A percentile compares a stretch with the other conserved stretches of the same genome.
Conservation (phyloP, 2,888 invertebrate species). For the Heliconius ethilla region DNA sequence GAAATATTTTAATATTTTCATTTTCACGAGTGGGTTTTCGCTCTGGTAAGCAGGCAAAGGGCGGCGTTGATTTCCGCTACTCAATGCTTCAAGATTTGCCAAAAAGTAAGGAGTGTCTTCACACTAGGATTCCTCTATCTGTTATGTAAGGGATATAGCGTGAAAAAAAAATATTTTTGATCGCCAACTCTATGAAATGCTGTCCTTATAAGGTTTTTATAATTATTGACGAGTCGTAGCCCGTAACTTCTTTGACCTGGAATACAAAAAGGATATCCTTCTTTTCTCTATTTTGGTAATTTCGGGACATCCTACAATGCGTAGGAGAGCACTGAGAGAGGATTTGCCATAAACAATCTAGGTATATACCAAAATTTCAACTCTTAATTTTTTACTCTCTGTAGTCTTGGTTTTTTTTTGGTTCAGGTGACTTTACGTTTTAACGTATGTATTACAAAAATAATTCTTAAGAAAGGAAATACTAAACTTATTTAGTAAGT, state of each 20-base stretch:
- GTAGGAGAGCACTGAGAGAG: neutral
- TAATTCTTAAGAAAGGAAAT: conserved; percentile 10
- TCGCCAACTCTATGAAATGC: neutral
- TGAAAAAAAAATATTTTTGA: neutral
- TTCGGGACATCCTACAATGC: neutral
- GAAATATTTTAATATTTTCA: no score
- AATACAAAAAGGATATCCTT: neutral
- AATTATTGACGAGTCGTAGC: neutral
- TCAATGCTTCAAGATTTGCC: no score
- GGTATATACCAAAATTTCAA: neutral
- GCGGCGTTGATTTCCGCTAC: no score
- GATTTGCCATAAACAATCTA: neutral
- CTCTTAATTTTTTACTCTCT: neutral
- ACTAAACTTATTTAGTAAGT: neutral
- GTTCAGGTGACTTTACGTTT: neutral
- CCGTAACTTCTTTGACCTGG: neutral
- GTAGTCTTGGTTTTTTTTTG: neutral
- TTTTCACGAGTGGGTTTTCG: no score
- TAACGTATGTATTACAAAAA: neutral
- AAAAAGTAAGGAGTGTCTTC: no score
- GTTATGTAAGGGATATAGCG: no score
- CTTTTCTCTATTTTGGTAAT: neutral
- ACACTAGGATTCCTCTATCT: no score
- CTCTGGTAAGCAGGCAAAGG: no score
- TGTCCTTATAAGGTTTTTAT: no score